Evolutionary conservation across 1,140 invertebrate genomes (phyloP), one percentile per base, ranked within the genome.

Genomic region (Zaprionus nigranus): DNA sequence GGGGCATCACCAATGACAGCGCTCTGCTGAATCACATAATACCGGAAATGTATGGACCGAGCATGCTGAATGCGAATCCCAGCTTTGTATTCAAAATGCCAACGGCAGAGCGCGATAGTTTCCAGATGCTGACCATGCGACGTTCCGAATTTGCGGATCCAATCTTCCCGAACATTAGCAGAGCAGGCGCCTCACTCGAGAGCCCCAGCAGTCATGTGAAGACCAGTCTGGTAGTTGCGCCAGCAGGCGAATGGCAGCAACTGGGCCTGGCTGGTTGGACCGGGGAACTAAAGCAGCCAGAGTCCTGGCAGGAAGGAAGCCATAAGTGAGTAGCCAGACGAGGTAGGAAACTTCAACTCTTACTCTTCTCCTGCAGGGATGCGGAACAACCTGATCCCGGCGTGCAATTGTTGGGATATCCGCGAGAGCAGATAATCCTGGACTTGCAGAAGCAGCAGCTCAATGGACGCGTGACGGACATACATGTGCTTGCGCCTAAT

Each of bases 81-180:
- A 75, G 38, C 11, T 90, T 92, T 65, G 56, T 84, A 5, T 93
- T 93, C 59, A 75, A 81, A 76, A 82, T 93, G 75, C 92, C 92
- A 28, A 28, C 61, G 30, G 1, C 34, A 28, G 46, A 64, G 13
- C 38, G 54, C 1, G 53, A 67, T 15, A 61, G 54, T 22, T 88
- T 60, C 46, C 65, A 81, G 43, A 69, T 82, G 56, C 58, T 90
- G 7, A 87, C 76, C 28, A 82, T 92, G 80, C 66, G 78, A 7
- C 78, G 90, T n/a, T 90, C 75, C 26, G 83, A 91, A 63, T 91
- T 93, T 40, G 67, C 70, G 26, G 68, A 73, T 24, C 86, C 92
- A 38, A 80, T 82, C 36, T 93, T 92, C 58, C 92, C 92, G 11
- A 92, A 92, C 7, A 78, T 43, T 92, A 17, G 90, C 43, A 28